These are phyloP conservation scores for Battus philenor DNA, from an alignment of 1,140 invertebrate genomes.

Conservation along the genomic window DNA sequence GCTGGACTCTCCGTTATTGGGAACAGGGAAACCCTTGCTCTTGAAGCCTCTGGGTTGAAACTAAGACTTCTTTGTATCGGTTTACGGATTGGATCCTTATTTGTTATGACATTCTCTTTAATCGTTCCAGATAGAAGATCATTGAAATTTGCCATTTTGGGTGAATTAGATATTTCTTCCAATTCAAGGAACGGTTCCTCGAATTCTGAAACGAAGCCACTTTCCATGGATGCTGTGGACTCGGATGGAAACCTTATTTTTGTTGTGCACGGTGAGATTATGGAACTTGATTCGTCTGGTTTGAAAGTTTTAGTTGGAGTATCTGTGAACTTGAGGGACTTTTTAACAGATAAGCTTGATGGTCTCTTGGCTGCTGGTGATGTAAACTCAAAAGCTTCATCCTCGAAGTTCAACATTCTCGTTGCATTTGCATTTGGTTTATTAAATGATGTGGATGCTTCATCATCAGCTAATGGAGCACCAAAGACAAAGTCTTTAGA, in stretches of 20 bases:
- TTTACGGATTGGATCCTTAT: conserved; percentile 25
- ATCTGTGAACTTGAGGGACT: conserved; percentile 53
- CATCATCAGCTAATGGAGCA: conserved; percentile 55
- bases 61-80: conserved; percentile 46
- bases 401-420: conserved; percentile 56
- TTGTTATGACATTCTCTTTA: conserved; percentile 38
- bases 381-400: conserved; percentile 51
- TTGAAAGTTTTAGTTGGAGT: conserved; percentile 39
- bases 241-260: conserved; percentile 47
- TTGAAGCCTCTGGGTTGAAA: conserved; percentile 40
- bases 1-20: conserved; percentile 42
- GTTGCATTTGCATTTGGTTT: conserved; percentile 35
- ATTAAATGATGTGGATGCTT: conserved; percentile 63
- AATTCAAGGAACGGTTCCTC: conserved; percentile 60
- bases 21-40: conserved; percentile 41
- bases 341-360: conserved; percentile 43
- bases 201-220: conserved; percentile 58
- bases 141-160: conserved; percentile 52
- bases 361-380: conserved; percentile 40
- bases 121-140: conserved; percentile 53
- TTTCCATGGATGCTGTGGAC: conserved; percentile 58
- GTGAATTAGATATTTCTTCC: conserved; percentile 48
- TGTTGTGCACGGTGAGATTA: conserved; percentile 30
- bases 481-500: conserved; percentile 64
- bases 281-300: conserved; percentile 42